Conservation (phyloP, 2,888 invertebrate genomes). For the Scrobipalpa atriplicella region DNA sequence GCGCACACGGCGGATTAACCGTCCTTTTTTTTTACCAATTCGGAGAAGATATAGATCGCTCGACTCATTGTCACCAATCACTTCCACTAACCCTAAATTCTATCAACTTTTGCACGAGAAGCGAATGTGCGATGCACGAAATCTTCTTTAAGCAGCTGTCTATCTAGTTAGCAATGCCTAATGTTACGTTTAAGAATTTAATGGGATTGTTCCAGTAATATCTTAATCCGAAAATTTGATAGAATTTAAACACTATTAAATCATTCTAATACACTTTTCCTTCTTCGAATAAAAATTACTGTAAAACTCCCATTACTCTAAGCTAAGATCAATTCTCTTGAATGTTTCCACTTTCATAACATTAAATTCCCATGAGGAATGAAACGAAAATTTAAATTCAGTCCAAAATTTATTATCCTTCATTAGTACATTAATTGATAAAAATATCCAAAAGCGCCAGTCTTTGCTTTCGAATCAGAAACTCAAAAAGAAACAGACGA, state of each 20-base stretch:
- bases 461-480: slow-evolving; percentile 59
- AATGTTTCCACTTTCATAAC: slow-evolving; percentile 60
- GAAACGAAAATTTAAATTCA: slow-evolving; percentile 77
- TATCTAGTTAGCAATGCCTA: slow-evolving; percentile 81
- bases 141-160: slow-evolving; percentile 81
- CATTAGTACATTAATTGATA: slow-evolving; percentile 44
- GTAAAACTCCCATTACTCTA: slow-evolving; percentile 70
- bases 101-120: slow-evolving; percentile 79
- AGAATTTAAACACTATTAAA: background rate
- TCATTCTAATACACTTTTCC: background rate
- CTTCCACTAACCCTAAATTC: slow-evolving; percentile 72
- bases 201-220: slow-evolving; percentile 66
- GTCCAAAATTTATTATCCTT: slow-evolving; percentile 50
- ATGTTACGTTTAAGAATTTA: slow-evolving; percentile 73
- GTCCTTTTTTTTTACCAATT: slow-evolving; percentile 40
- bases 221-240: background rate
- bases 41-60: slow-evolving; percentile 78
- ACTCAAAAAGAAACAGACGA: slow-evolving; percentile 46
- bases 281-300: slow-evolving; percentile 50
- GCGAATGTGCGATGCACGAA: slow-evolving; percentile 82
- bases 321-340: slow-evolving; percentile 73
- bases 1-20: slow-evolving; percentile 30
- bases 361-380: slow-evolving; percentile 79
- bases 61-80: slow-evolving; percentile 75
- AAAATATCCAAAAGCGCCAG: slow-evolving; percentile 81